These are phyloP conservation scores for Argopecten irradians DNA, from an alignment of 1,140 invertebrate genomes.

Conservation along the genomic window DNA sequence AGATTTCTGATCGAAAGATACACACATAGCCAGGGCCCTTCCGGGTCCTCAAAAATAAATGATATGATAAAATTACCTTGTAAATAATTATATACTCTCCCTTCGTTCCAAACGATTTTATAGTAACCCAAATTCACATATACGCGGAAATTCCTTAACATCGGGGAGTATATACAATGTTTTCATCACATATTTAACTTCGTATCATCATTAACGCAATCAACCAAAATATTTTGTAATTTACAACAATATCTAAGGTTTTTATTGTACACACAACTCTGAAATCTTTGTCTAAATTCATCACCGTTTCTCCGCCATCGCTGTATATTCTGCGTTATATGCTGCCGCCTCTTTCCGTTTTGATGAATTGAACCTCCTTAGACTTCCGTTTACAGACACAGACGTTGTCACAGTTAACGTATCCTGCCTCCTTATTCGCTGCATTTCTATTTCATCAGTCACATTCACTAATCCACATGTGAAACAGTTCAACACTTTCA, in stretches of 20 bases:
- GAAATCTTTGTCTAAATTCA: neutral
- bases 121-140: too few species aligned
- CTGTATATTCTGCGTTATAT: neutral
- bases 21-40: too few species aligned
- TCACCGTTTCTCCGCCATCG: neutral
- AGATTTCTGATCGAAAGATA: too few species aligned
- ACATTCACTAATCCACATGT: slow-evolving; percentile 56
- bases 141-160: too few species aligned
- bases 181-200: neutral
- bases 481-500: slow-evolving; percentile 55
- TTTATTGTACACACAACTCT: neutral
- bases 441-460: slow-evolving; percentile 47
- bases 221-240: neutral
- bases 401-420: slow-evolving; percentile 49
- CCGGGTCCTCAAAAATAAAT: too few species aligned
- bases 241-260: neutral
- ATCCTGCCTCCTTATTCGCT: slow-evolving; percentile 53
- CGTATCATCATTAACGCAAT: neutral
- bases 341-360: slow-evolving; percentile 27
- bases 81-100: too few species aligned
- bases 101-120: too few species aligned
- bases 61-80: too few species aligned
- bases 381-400: slow-evolving; percentile 39
- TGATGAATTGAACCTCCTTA: slow-evolving; percentile 34
- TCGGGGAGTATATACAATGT: neutral